Conservation (phyloP, 2,113 vertebrate genomes). For the Calyptomena viridis region DNA sequence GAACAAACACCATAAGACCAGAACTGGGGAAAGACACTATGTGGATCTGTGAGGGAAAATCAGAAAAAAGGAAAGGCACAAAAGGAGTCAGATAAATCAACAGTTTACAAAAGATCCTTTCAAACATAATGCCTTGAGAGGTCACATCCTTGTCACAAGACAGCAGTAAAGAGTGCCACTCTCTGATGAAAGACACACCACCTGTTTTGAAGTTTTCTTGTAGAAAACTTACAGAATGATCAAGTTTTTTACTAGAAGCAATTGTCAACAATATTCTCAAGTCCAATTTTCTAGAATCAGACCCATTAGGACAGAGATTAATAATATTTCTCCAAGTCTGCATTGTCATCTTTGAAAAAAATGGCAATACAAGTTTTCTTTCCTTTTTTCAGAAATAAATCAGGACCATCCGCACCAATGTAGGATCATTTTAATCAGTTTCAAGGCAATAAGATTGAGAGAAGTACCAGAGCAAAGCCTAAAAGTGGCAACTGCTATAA, state of each 20-base stretch:
- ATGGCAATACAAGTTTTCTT: not conserved
- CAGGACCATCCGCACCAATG: not conserved
- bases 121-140: not conserved
- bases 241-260: not conserved
- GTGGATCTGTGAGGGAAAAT: not conserved
- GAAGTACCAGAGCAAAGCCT: not conserved
- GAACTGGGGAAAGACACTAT: not conserved
- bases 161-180: not conserved
- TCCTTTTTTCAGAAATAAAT: not conserved
- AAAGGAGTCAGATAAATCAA: not conserved
- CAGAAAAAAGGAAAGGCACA: not conserved
- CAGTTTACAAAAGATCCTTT: not conserved
- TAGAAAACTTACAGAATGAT: not conserved
- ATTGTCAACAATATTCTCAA: not conserved
- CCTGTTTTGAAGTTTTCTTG: not conserved
- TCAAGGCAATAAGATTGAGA: not conserved
- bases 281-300: not conserved
- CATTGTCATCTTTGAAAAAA: not conserved
- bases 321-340: not conserved
- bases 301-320: not conserved
- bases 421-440: not conserved
- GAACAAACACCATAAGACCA: conserved; percentile 27
- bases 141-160: not conserved
- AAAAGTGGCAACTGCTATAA: not conserved
- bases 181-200: not conserved